phyloP scores from a whole-genome alignment of 2,113 vertebrate species.

The Petaurus breviceps region DNA sequence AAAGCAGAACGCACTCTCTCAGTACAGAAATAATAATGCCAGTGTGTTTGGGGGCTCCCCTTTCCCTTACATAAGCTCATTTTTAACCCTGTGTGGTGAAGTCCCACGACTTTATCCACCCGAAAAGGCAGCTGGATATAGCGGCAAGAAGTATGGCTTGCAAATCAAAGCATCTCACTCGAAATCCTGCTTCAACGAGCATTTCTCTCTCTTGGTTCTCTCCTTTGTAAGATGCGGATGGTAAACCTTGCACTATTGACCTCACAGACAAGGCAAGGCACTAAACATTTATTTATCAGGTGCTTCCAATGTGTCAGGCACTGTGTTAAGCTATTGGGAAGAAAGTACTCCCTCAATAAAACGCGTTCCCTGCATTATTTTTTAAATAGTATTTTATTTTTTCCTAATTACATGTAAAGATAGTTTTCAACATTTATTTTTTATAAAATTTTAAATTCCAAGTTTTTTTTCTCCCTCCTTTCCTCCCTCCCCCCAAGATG shows the following conservation, averaged over 20 bases:
- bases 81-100: background rate
- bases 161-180: background rate
- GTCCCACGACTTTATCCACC: background rate
- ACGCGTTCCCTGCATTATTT: background rate
- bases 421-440: background rate
- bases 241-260: background rate
- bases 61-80: background rate
- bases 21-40: background rate
- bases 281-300: background rate
- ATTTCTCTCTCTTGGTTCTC: background rate
- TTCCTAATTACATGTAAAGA: background rate
- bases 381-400: background rate
- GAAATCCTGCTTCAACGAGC: background rate
- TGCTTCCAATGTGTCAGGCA: no score
- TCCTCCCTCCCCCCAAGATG: no score
- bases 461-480: background rate
- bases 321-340: background rate
- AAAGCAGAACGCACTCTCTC: background rate
- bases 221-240: background rate
- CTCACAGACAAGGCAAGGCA: background rate
- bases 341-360: background rate
- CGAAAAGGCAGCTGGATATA: background rate
- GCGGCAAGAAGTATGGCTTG: background rate
- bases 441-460: background rate
- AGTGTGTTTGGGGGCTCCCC: background rate